phyloP scores from a whole-genome alignment of 2,113 vertebrate species.

The Melanotaenia duboulayi region DNA sequence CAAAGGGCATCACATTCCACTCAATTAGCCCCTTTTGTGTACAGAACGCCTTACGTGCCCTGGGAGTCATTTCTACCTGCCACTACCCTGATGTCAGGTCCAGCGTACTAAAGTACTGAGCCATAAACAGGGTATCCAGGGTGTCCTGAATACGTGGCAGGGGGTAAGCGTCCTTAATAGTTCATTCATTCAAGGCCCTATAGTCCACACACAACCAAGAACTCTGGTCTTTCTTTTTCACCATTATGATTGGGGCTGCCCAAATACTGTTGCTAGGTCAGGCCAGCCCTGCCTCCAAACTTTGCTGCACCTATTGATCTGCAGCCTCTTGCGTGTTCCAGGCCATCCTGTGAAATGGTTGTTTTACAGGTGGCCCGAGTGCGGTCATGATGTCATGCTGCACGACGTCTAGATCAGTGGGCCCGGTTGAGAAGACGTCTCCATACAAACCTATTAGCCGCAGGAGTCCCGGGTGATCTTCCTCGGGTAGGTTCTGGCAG shows the following conservation, averaged over 20 bases:
- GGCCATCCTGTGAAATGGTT: not conserved
- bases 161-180: constrained; percentile 30
- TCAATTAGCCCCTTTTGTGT: not conserved
- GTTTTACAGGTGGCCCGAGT: constrained; percentile 10
- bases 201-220: too few species aligned
- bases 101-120: constrained; percentile 6
- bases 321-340: constrained; percentile 6
- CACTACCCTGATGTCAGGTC: not conserved
- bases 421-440: constrained; percentile 22
- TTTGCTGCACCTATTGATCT: constrained; percentile 24
- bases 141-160: constrained; percentile 34
- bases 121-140: not conserved
- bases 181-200: constrained; percentile 15
- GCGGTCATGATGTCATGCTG: constrained; percentile 49
- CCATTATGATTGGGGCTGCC: not conserved
- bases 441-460: constrained; percentile 8
- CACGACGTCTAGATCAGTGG: constrained; percentile 32
- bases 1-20: not conserved
- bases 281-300: not conserved
- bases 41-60: not conserved
- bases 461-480: not conserved
- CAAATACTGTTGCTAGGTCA: constrained; percentile 26
- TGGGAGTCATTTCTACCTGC: not conserved
- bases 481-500: not conserved
- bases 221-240: too few species aligned